A percentile compares a stretch with the other conserved stretches of the same genome.
These are phyloP conservation scores for Hesperophylax magnus DNA, from an alignment of 1,140 invertebrate species.

Conservation along the genomic window DNA sequence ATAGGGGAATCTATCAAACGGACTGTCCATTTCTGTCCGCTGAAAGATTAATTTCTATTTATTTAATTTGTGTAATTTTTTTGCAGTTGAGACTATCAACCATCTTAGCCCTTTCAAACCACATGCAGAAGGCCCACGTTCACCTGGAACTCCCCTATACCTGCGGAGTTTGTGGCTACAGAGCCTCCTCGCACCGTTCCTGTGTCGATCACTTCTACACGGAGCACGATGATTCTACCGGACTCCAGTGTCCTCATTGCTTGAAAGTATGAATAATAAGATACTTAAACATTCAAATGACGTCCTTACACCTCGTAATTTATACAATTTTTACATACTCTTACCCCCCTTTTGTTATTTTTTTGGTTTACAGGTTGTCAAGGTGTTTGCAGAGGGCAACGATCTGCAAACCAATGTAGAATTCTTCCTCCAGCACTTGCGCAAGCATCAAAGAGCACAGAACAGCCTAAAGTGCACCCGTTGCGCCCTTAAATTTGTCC, in stretches of 20 bases:
- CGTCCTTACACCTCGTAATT: too few species aligned
- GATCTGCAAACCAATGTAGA: slow-evolving; percentile 69
- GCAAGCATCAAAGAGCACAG: slow-evolving; percentile 72
- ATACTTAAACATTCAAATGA: too few species aligned
- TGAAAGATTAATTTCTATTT: too few species aligned
- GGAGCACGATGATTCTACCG: slow-evolving; percentile 74
- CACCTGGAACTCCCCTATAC: slow-evolving; percentile 85
- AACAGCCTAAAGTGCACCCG: slow-evolving; percentile 76
- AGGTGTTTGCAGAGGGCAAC: slow-evolving; percentile 66
- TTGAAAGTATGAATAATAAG: slow-evolving; percentile 71
- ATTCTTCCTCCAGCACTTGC: slow-evolving; percentile 70
- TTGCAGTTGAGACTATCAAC: slow-evolving; percentile 72
- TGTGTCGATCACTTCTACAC: slow-evolving; percentile 81
- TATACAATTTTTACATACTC: too few species aligned
- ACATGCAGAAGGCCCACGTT: slow-evolving; percentile 82
- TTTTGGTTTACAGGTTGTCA: slow-evolving; percentile 62
- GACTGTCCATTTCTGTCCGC: too few species aligned
- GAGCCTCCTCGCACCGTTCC: slow-evolving; percentile 82
- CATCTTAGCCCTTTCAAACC: slow-evolving; percentile 76
- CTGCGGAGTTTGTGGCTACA: slow-evolving; percentile 81
- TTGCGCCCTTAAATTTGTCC: slow-evolving; percentile 81
- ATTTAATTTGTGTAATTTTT: not conserved
- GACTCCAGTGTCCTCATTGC: slow-evolving; percentile 82
- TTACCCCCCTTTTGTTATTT: not conserved
- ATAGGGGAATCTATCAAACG: too few species aligned